These are phyloP conservation scores for Setophaga kirtlandii DNA, from an alignment of 2,113 vertebrate genomes.

Conservation along the genomic window DNA sequence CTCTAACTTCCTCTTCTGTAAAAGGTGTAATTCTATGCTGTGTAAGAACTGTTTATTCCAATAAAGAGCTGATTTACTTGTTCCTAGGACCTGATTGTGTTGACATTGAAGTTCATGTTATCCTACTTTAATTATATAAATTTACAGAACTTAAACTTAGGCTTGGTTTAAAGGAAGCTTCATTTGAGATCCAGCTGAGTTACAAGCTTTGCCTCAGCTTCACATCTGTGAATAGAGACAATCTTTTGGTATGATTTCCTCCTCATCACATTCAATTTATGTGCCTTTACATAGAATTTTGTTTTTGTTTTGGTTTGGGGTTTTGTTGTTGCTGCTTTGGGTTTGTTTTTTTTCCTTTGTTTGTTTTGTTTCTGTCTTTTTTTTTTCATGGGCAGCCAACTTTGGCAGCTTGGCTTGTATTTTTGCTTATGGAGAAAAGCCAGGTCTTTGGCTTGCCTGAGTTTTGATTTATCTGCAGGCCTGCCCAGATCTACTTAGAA, in stretches of 20 bases:
- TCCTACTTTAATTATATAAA: not conserved
- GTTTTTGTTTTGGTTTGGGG: not conserved
- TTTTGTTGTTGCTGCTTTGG: not conserved
- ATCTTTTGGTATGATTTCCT: not conserved
- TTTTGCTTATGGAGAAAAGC: not conserved
- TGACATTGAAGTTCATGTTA: not conserved
- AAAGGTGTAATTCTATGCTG: slow-evolving; percentile 41
- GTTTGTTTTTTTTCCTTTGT: not conserved
- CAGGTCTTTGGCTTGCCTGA: not conserved
- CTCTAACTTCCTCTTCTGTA: slow-evolving; percentile 50
- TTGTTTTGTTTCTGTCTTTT: not conserved
- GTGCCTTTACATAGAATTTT: not conserved
- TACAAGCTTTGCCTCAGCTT: not conserved
- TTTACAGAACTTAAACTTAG: not conserved
- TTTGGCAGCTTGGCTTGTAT: not conserved
- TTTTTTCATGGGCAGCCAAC: not conserved
- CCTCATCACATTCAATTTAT: not conserved
- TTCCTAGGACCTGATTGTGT: not conserved
- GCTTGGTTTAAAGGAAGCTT: not conserved
- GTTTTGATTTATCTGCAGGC: not conserved
- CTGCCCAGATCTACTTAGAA: not conserved
- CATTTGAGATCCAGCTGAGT: not conserved
- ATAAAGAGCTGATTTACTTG: slow-evolving; percentile 20
- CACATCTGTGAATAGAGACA: not conserved
- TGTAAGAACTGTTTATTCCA: slow-evolving; percentile 44